Base-by-base conservation (phyloP, 2,113 vertebrate genomes). In the Talpa occidentalis region DNA sequence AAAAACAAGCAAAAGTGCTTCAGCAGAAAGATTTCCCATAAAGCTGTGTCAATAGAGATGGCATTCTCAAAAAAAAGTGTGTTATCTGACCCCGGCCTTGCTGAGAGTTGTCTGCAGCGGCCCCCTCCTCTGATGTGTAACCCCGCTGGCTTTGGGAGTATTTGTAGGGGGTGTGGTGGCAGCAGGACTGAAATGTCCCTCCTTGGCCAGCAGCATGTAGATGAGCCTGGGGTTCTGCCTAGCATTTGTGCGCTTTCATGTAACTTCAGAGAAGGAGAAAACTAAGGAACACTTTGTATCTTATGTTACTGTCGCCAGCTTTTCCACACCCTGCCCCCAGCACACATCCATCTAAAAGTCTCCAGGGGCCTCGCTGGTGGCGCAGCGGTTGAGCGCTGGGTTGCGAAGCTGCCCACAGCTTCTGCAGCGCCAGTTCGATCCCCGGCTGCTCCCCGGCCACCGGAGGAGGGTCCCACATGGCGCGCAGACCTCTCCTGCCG, bases 1-100 rank as follows among this genome's bases (percentile, higher is more conserved):
- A 80, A 87, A 95, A 95, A 83, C 49, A 88, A 83, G 85, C 66
- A 52, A 74, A 88, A 89, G 59, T 70, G 59, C 49, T 94, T 82
- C 89, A 82, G 83, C 86, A 91, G 76, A 90, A 87, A 77, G 67
- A 74, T 28, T 95, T 94, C 40, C 88, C 88, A 72, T 35, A 74
- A 64, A 62, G 64, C 54, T 77, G 32, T n/a, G 35, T 84, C 70
- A 76, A 78, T 5, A 91, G 59, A 66, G 14, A 32, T 0, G 6
- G 1, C 42, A 22, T 60, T 47, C 79, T 12, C 8, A 10, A 54
- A 76, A 54, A 76, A 44, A 69, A 60, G 15, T 49, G 11, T 67
- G 59, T 76, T 47, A 1, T 37, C 64, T 76, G 66, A 54, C 42
- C 22, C 60, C 0, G 19, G 80, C 47, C 93, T 81, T 47, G n/a